These are phyloP conservation scores for Etheostoma cragini DNA, from an alignment of 2,113 vertebrate species.

Conservation along the genomic window DNA sequence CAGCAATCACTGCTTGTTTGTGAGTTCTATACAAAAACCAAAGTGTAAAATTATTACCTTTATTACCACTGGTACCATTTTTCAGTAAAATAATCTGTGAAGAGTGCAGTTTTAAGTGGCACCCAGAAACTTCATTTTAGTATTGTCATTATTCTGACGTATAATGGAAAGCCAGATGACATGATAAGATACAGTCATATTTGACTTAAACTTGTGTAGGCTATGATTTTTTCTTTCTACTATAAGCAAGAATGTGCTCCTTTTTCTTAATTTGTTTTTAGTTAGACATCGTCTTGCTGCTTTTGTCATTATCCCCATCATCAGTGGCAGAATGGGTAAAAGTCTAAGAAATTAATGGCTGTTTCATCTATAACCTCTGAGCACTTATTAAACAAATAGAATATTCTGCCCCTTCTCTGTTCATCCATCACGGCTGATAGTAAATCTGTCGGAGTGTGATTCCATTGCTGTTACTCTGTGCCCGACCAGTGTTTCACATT, in stretches of 20 bases:
- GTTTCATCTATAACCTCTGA: slow-evolving; percentile 44
- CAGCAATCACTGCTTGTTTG: too few relatives aligned
- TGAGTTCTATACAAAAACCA: too few relatives aligned
- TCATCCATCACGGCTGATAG: slow-evolving; percentile 59
- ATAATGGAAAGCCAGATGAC: too few relatives aligned
- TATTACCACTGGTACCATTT: too few relatives aligned
- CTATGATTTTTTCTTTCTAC: neutral
- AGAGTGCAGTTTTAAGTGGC: neutral
- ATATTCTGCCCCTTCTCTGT: slow-evolving; percentile 42
- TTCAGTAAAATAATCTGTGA: too few relatives aligned
- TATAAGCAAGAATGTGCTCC: neutral
- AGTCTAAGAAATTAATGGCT: slow-evolving; percentile 29
- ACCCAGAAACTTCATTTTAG: neutral
- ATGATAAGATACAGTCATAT: neutral
- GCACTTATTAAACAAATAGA: slow-evolving; percentile 55
- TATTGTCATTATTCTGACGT: neutral
- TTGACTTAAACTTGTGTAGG: neutral
- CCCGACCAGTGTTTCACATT: slow-evolving; percentile 66
- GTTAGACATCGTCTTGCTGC: neutral
- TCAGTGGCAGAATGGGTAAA: neutral
- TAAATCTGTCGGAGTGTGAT: slow-evolving; percentile 52
- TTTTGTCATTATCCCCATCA: neutral
- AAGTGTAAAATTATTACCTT: too few relatives aligned
- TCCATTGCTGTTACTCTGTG: slow-evolving; percentile 2
- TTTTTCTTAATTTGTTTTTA: neutral